A percentile compares a stretch with the other conserved stretches of the same genome.
phyloP scores from a whole-genome alignment of 2,888 invertebrate species.

The Dichetophora obliterata region DNA sequence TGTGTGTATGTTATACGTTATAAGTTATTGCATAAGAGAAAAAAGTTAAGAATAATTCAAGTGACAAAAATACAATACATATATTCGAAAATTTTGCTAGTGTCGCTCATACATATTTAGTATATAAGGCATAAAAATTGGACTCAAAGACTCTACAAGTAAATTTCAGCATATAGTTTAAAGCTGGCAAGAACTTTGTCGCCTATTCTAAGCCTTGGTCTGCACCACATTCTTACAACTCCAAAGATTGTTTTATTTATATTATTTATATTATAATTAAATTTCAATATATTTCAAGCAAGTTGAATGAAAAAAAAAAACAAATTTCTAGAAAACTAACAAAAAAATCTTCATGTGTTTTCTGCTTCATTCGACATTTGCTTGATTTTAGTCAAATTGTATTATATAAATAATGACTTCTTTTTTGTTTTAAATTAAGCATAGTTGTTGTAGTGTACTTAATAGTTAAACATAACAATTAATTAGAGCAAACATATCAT shows the following conservation, averaged over 20 bases:
- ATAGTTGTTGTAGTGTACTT: slow-evolving; percentile 31
- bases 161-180: neutral
- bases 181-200: neutral
- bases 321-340: neutral
- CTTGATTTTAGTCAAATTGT: slow-evolving; percentile 32
- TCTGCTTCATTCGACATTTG: neutral
- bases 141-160: too few species aligned
- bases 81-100: neutral
- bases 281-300: neutral
- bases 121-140: too few species aligned
- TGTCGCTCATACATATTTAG: too few species aligned
- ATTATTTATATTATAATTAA: neutral
- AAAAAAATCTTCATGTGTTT: neutral
- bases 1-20: neutral
- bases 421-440: neutral
- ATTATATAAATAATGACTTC: neutral
- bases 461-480: neutral
- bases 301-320: neutral
- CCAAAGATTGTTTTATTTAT: slow-evolving; percentile 34
- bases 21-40: too few species aligned
- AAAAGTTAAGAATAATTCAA: neutral
- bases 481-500: slow-evolving; percentile 27
- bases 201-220: neutral
- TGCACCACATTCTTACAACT: slow-evolving; percentile 1
- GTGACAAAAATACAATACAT: neutral